Percentiles rank a stretch among this genome's conserved stretches.
Conservation (phyloP, 2,888 invertebrate species). For the Spodoptera exigua region DNA sequence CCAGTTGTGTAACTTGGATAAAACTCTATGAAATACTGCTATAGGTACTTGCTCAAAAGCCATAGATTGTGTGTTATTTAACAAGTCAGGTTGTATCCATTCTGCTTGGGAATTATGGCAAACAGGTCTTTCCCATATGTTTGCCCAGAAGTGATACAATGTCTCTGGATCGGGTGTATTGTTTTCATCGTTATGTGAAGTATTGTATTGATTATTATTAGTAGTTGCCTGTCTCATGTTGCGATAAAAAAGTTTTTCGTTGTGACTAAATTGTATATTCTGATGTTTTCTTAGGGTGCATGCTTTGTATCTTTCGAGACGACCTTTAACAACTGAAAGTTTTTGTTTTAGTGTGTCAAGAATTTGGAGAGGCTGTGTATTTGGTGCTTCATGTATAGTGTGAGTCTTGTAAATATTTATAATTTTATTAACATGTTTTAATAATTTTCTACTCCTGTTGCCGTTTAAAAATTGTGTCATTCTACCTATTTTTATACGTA, state of each 20-base stretch:
- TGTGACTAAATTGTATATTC: conserved; percentile 17
- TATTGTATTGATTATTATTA: conserved; percentile 2
- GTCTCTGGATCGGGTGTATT: conserved; percentile 1
- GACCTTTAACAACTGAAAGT: conserved; percentile 4
- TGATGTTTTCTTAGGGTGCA: conserved; percentile 32
- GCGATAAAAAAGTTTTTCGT: conserved; percentile 28
- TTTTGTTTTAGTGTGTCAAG: conserved; percentile 33
- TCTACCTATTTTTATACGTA: too few species aligned
- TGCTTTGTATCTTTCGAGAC: conserved; percentile 17
- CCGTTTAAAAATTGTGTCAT: conserved; percentile 25
- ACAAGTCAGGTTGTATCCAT: conserved; percentile 11
- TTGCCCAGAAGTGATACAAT: conserved; percentile 18
- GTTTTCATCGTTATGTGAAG: background rate
- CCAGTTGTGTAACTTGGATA: conserved; percentile 10
- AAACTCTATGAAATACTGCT: conserved; percentile 12
- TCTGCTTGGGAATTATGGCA: conserved; percentile 13
- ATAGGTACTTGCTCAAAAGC: background rate
- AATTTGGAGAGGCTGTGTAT: conserved; percentile 4
- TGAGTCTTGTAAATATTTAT: conserved; percentile 12
- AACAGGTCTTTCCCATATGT: conserved; percentile 13
- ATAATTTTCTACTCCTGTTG: conserved; percentile 14
- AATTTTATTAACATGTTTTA: conserved; percentile 2
- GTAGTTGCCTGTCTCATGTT: conserved; percentile 12
- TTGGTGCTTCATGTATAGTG: conserved; percentile 13
- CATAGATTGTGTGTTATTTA: background rate